Percentiles rank a stretch among this genome's conserved stretches.
phyloP scores from a whole-genome alignment of 2,888 invertebrate genomes.

The Sinhomidia bicolor region DNA sequence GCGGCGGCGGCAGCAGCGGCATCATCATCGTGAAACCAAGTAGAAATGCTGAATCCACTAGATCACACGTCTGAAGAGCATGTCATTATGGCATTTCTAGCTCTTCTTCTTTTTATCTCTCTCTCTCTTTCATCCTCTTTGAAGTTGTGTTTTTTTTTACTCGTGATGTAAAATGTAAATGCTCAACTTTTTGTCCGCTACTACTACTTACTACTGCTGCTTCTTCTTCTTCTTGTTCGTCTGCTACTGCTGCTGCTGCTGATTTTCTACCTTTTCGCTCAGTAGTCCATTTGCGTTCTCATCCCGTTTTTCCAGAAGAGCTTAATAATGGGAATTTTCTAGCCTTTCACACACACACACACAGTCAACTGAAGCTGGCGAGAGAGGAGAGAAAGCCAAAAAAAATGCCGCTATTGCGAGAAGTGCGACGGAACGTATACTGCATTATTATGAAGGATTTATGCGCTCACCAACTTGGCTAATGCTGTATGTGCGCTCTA shows the following conservation, averaged over 20 bases:
- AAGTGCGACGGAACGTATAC: no score
- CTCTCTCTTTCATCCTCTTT: conserved; percentile 12
- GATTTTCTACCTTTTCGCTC: conserved; percentile 45
- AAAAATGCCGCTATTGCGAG: no score
- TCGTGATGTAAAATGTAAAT: conserved; percentile 3
- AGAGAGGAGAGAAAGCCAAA: no score
- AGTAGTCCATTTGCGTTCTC: conserved; percentile 36
- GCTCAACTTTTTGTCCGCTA: conserved; percentile 1
- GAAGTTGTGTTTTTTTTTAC: conserved; percentile 36
- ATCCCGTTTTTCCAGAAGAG: conserved; percentile 38
- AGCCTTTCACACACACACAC: no score
- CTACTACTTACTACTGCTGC: no score
- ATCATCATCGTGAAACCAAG: background rate
- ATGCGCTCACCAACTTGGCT: background rate
- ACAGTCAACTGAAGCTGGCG: background rate
- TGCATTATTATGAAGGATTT: conserved; percentile 33
- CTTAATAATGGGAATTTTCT: conserved; percentile 35
- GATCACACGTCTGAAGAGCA: background rate
- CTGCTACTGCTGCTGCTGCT: no score
- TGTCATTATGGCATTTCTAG: conserved; percentile 28
- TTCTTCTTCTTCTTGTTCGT: no score
- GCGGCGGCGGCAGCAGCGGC: background rate
- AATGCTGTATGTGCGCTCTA: background rate
- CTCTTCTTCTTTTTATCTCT: background rate
- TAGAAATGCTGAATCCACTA: background rate